Base-by-base conservation (phyloP, 2,888 invertebrate species). In the Sphaeridia pumilis region DNA sequence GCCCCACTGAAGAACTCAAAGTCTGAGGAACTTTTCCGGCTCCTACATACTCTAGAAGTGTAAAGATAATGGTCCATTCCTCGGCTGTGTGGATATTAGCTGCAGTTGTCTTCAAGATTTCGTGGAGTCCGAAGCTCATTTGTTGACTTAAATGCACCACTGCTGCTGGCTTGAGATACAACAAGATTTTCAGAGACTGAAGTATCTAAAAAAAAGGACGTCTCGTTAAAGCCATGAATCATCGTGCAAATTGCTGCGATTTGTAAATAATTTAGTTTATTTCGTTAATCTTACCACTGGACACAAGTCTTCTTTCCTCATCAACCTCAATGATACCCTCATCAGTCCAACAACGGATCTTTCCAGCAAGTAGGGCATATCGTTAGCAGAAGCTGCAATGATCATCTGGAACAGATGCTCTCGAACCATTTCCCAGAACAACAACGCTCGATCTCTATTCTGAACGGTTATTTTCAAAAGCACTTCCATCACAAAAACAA, bases 31-130 rank as follows among this genome's bases (percentile, higher is more conserved):
- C 76, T 1, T 84, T 83, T 0, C 94, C 97, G 0, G 95, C 94
- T 12, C 98, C 98, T 12, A 90, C 87, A 60, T 93, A 92, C 68
- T 94, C 92, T 60, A 98, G 72, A 52, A 97, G 72, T 7, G 86
- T 83, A 69, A 98, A 92, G 63, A 98, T 81, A n/a, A 92, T 84
- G 56, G 82, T 81, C 97, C 98, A 98, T 71, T 97, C 95, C 26
- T 83, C 80, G 49, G 83, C 84, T 3, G 83, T 82, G 73, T 95
- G 95, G 64, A 98, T 89, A 73, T 95, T 95, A 66, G 95, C 94
- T 0, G 97, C 97, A 58, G 82, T 82, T 1, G 93, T 92, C 72
- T 93, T 89, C 55, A 98, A 77, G 52, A 98, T 74, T 71, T 97
- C 93, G 72, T 90, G 92, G 49, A 97, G 76, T 7, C 95, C 97